A percentile compares a stretch with the other conserved stretches of the same genome.
phyloP scores from a whole-genome alignment of 2,888 invertebrate species.

The Poecilobothrus nobilitatus region DNA sequence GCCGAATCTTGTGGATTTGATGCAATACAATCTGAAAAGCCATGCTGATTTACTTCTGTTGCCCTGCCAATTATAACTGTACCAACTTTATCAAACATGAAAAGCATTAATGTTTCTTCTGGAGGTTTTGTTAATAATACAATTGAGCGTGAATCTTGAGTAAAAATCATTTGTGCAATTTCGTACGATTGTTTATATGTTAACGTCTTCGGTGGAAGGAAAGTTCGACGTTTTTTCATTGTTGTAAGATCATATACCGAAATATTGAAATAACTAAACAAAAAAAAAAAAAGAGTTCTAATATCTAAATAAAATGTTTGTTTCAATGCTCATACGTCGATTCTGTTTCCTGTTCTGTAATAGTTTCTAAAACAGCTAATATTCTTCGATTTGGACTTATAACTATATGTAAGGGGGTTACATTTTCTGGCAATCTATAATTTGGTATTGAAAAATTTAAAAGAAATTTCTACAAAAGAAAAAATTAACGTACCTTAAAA shows the following conservation, averaged over 20 bases:
- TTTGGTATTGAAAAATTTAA: not conserved
- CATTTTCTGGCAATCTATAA: constrained; percentile 37
- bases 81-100: constrained; percentile 68
- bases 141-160: constrained; percentile 71
- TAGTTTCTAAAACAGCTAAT: constrained; percentile 36
- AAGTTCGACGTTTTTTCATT: constrained; percentile 58
- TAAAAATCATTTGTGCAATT: constrained; percentile 45
- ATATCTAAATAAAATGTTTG: no score
- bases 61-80: constrained; percentile 35
- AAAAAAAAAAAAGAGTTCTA: no score
- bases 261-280: constrained; percentile 29
- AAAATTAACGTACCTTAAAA: constrained; percentile 47
- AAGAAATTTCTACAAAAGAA: not conserved
- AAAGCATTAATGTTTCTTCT: constrained; percentile 56
- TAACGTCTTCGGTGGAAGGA: constrained; percentile 50
- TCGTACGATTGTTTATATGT: constrained; percentile 4
- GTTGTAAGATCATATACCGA: constrained; percentile 60
- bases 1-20: constrained; percentile 58
- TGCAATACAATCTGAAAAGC: constrained; percentile 35
- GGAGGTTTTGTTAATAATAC: constrained; percentile 74
- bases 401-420: constrained; percentile 33
- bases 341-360: not conserved
- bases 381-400: constrained; percentile 38
- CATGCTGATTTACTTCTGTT: constrained; percentile 32
- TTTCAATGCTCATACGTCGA: no score